phyloP scores from a whole-genome alignment of 2,113 vertebrate species.

The Stercorarius parasiticus region DNA sequence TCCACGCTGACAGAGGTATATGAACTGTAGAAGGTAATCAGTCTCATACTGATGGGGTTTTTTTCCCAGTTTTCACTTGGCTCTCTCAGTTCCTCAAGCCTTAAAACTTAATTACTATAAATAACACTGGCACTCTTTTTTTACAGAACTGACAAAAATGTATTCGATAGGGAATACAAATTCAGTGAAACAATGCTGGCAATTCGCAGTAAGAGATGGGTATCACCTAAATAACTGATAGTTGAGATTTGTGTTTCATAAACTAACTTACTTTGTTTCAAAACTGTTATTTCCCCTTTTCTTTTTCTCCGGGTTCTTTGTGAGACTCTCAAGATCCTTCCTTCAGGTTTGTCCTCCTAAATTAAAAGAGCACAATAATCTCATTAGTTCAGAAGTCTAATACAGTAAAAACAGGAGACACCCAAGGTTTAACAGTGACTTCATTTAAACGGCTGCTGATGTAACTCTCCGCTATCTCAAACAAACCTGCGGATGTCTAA shows the following conservation, averaged over 20 bases:
- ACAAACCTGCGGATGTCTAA: background rate
- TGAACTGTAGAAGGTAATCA: background rate
- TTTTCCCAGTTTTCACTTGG: background rate
- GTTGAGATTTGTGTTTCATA: background rate
- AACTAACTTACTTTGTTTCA: constrained; percentile 81
- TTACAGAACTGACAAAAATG: background rate
- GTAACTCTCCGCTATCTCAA: background rate
- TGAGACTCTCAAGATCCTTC: constrained; percentile 77
- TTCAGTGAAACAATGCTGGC: background rate
- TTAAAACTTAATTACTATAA: background rate
- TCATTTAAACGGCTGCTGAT: background rate
- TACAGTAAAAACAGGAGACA: background rate
- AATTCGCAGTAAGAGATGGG: background rate
- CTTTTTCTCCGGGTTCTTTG: constrained; percentile 82
- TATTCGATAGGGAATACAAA: background rate
- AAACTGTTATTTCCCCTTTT: constrained; percentile 77
- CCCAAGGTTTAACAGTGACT: background rate
- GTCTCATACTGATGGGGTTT: background rate
- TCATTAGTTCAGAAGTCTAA: background rate
- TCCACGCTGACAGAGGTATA: background rate
- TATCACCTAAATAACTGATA: background rate
- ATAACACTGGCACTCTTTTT: background rate
- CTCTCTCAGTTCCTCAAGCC: background rate
- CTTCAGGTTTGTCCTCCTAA: constrained; percentile 84
- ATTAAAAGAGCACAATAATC: background rate